phyloP scores from a whole-genome alignment of 1,140 invertebrate genomes.

The Megathymus violae region DNA sequence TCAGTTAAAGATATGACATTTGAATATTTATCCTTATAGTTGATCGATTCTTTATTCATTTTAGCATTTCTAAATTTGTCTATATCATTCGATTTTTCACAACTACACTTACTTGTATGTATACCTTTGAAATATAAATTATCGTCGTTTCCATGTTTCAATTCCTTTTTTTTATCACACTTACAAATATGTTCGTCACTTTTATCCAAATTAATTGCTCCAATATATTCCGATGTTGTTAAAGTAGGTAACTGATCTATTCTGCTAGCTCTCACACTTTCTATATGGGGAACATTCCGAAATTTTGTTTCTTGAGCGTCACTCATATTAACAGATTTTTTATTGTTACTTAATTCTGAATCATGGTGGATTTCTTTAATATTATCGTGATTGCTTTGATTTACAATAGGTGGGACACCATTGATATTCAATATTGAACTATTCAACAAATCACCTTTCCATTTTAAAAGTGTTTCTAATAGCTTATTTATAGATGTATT shows the following conservation, averaged over 20 bases:
- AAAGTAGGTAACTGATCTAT: conserved; percentile 6
- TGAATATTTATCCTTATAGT: not conserved
- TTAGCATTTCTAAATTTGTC: not conserved
- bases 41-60: not conserved
- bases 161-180: conserved; percentile 29
- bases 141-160: conserved; percentile 14
- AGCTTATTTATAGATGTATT: conserved; percentile 67
- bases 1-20: not conserved
- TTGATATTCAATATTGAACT: conserved; percentile 15
- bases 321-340: conserved; percentile 11
- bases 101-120: conserved; percentile 39
- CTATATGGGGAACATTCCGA: not conserved
- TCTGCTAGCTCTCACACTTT: not conserved
- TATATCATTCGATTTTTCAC: conserved; percentile 33
- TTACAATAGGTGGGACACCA: not conserved
- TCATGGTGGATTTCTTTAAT: conserved; percentile 12
- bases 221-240: conserved; percentile 63
- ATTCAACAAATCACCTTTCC: conserved; percentile 45
- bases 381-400: not conserved
- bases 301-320: not conserved
- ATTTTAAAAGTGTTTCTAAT: conserved; percentile 57
- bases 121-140: conserved; percentile 41
- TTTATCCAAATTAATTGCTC: conserved; percentile 64
- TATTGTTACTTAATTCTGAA: conserved; percentile 14
- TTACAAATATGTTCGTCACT: conserved; percentile 56